Conservation (phyloP, 2,113 vertebrate genomes). For the Burhinus oedicnemus region DNA sequence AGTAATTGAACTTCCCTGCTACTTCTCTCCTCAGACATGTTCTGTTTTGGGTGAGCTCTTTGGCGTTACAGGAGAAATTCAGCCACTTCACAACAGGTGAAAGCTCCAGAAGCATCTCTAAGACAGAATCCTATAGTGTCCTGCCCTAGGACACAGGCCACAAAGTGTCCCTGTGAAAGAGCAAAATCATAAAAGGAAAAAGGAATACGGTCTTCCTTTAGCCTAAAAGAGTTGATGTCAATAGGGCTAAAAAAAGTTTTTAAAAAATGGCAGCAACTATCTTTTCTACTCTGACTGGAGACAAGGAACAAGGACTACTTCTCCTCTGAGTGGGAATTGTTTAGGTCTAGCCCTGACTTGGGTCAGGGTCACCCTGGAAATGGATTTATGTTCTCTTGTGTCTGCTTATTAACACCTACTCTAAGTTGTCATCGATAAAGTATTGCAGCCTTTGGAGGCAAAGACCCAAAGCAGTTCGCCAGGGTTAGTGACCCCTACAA, state of each 20-base stretch:
- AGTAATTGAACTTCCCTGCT: not conserved
- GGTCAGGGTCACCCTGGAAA: not conserved
- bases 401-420: not conserved
- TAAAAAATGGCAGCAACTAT: not conserved
- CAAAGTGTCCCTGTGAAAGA: not conserved
- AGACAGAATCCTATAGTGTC: not conserved
- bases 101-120: not conserved
- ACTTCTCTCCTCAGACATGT: not conserved
- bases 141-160: not conserved
- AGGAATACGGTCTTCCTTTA: not conserved
- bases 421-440: not conserved
- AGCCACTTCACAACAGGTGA: not conserved
- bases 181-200: not conserved
- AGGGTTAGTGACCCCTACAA: not conserved
- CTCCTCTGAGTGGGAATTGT: not conserved
- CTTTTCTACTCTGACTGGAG: not conserved
- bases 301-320: not conserved
- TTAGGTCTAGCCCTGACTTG: not conserved
- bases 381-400: not conserved
- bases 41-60: not conserved
- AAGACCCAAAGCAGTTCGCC: not conserved
- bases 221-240: not conserved
- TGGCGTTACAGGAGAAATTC: not conserved
- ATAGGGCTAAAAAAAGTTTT: not conserved
- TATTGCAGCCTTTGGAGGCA: not conserved